Evolutionary conservation across 1,140 invertebrate species (phyloP).

Genomic region (Himalopsyche phryganea): DNA sequence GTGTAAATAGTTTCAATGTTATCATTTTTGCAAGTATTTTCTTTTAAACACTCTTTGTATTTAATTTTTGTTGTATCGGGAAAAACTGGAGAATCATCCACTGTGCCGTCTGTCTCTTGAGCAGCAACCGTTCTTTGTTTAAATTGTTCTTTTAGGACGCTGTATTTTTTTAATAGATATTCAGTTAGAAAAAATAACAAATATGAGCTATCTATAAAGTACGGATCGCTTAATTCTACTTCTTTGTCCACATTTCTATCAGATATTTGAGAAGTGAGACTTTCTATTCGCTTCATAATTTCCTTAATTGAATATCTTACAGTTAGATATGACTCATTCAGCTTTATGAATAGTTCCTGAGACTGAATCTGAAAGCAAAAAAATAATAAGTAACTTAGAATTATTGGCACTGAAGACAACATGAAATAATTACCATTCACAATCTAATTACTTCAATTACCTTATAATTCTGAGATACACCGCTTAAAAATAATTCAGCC

Average conservation of each 20-base stretch:
- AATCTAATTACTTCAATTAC: conserved; percentile 1
- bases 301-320: conserved; percentile 16
- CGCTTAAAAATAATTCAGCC: conserved; percentile 2
- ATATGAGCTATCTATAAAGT: conserved; percentile 5
- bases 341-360: conserved; percentile 12
- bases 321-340: conserved; percentile 24
- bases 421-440: background rate
- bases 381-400: background rate
- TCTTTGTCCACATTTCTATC: background rate
- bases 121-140: no score
- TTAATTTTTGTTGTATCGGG: no score
- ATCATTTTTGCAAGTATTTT: background rate
- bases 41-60: no score
- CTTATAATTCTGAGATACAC: background rate
- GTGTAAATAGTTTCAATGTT: background rate
- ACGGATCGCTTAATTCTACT: conserved; percentile 11
- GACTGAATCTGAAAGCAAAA: conserved; percentile 12
- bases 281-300: conserved; percentile 11
- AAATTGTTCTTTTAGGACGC: background rate
- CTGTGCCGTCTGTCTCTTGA: no score
- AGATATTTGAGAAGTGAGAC: conserved; percentile 11
- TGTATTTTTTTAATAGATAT: conserved; percentile 1
- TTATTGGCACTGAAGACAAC: no score
- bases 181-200: conserved; percentile 16
- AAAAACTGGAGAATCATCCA: no score